Conservation (phyloP, 2,888 invertebrate genomes). For the Mantis religiosa region DNA sequence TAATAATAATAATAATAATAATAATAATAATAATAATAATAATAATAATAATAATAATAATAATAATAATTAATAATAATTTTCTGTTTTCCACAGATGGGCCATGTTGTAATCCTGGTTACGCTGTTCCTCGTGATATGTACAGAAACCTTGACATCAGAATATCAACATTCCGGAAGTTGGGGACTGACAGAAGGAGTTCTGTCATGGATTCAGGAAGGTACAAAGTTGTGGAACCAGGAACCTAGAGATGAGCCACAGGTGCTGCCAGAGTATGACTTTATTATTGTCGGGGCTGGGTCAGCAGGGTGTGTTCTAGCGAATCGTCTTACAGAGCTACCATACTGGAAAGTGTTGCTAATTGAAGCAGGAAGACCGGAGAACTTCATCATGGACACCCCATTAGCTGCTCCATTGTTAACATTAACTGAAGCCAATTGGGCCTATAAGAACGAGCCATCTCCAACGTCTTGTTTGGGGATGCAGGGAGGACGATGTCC, state of each 20-base stretch:
- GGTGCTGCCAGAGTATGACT: constrained; percentile 36
- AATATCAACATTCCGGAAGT: neutral
- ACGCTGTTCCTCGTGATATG: neutral
- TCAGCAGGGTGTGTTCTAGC: constrained; percentile 42
- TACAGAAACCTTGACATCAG: neutral
- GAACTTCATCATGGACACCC: constrained; percentile 10
- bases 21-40: too few relatives aligned
- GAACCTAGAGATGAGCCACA: constrained; percentile 5
- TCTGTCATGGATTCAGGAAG: neutral
- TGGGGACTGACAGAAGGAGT: neutral
- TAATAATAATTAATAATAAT: too few relatives aligned
- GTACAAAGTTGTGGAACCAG: neutral
- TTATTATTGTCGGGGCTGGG: constrained; percentile 39
- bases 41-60: too few relatives aligned
- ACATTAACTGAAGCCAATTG: neutral
- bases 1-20: too few relatives aligned
- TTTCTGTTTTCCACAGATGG: neutral
- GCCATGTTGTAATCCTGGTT: neutral
- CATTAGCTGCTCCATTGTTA: neutral
- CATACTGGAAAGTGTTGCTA: constrained; percentile 25
- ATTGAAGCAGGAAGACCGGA: constrained; percentile 20
- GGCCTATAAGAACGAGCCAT: neutral
- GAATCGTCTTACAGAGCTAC: constrained; percentile 38
- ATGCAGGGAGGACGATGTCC: constrained; percentile 13
- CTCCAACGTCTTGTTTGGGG: neutral